phyloP scores from a whole-genome alignment of 2,113 vertebrate genomes.

The Sinocyclocheilus anshuiensis region DNA sequence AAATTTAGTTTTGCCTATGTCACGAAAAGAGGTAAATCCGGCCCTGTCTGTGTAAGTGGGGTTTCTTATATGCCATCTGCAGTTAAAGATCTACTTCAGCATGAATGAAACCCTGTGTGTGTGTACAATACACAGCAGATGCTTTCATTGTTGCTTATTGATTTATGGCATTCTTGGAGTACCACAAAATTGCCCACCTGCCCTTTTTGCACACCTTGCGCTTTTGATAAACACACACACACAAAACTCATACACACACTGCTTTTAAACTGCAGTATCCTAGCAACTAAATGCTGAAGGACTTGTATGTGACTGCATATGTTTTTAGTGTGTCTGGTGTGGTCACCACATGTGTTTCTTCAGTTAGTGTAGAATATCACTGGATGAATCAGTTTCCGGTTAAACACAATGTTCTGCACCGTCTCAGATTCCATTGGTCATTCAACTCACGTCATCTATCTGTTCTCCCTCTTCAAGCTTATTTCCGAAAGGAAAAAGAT shows the following conservation, averaged over 20 bases:
- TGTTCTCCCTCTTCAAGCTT: not conserved
- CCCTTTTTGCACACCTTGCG: not conserved
- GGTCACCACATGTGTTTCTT: not conserved
- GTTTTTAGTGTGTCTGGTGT: constrained; percentile 47
- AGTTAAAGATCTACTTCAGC: not conserved
- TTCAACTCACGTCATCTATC: not conserved
- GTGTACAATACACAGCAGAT: not conserved
- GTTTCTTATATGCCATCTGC: not conserved
- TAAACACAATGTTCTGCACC: not conserved
- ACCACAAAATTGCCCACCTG: constrained; percentile 6
- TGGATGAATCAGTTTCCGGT: not conserved
- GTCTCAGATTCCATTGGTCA: not conserved
- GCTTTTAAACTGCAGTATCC: constrained; percentile 71
- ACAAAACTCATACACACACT: constrained; percentile 31
- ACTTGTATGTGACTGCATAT: constrained; percentile 61
- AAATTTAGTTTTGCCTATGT: no score
- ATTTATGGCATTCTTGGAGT: constrained; percentile 23
- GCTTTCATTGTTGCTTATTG: constrained; percentile 17
- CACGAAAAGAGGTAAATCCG: no score
- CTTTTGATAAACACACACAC: constrained; percentile 22
- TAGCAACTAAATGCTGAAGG: constrained; percentile 74
- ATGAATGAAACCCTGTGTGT: constrained; percentile 13
- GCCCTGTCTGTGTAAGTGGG: not conserved
- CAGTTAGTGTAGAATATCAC: not conserved
- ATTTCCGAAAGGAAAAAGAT: constrained; percentile 9